Conservation (phyloP, 30 jellyfish, hydroid and myxozoan genomes). For the Mastigias papua region DNA sequence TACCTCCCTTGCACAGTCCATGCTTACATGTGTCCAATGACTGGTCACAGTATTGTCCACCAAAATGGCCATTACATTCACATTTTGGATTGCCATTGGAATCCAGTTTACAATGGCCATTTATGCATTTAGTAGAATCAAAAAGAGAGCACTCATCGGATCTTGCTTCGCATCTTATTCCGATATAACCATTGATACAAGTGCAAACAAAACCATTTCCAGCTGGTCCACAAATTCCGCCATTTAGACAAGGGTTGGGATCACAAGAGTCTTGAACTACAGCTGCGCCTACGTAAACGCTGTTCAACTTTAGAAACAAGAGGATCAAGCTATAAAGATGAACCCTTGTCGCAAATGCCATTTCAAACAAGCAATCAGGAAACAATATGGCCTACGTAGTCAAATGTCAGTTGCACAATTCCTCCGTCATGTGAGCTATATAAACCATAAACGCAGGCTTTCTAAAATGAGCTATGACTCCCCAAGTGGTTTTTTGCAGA, state of each 20-base stretch:
- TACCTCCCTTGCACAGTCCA: constrained; percentile 85
- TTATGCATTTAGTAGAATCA: constrained; percentile 55
- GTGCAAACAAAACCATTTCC: constrained; percentile 90
- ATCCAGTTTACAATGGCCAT: constrained; percentile 86
- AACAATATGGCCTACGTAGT: too few species aligned
- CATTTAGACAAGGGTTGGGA: constrained; percentile 89
- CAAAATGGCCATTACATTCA: constrained; percentile 87
- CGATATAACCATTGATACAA: constrained; percentile 89
- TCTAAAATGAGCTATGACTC: not conserved
- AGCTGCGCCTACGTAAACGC: not conserved
- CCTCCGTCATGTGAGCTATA: too few species aligned
- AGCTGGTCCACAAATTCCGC: constrained; percentile 85
- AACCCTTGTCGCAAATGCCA: not conserved
- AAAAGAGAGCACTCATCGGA: constrained; percentile 93
- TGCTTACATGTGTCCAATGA: constrained; percentile 75
- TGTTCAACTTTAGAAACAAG: not conserved
- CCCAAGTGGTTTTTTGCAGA: not conserved
- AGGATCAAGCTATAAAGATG: not conserved
- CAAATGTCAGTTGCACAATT: too few species aligned
- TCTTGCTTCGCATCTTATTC: constrained; percentile 88
- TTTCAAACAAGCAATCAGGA: not conserved
- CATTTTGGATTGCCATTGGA: constrained; percentile 89
- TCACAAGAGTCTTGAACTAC: constrained; percentile 74
- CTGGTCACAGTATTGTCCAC: constrained; percentile 79
- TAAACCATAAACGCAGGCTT: not conserved